phyloP scores from a whole-genome alignment of 2,888 invertebrate genomes.

The Boloria selene region DNA sequence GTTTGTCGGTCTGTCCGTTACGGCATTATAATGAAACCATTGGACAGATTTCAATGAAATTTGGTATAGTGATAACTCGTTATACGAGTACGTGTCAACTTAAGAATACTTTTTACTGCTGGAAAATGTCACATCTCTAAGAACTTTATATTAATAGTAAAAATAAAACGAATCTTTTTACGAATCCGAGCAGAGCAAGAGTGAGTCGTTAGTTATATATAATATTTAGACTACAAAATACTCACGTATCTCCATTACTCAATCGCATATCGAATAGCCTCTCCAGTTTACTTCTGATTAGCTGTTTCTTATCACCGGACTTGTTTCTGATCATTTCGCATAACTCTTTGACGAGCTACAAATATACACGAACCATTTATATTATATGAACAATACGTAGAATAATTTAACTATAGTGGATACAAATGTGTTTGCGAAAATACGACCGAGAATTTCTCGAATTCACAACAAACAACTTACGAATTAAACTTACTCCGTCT shows the following conservation, averaged over 20 bases:
- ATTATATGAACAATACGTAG: conserved; percentile 14
- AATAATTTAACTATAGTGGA: neutral
- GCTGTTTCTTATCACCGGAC: conserved; percentile 55
- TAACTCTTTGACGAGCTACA: conserved; percentile 66
- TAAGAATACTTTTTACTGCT: no score
- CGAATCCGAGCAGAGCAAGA: no score
- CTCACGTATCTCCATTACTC: conserved; percentile 75
- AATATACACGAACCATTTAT: conserved; percentile 36
- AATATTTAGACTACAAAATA: conserved; percentile 30
- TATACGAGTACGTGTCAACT: no score
- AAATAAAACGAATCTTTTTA: no score
- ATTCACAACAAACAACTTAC: neutral
- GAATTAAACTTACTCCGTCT: no score
- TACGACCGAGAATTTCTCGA: neutral
- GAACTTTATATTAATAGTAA: no score
- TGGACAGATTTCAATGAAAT: no score
- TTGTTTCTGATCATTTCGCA: conserved; percentile 63
- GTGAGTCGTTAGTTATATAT: no score
- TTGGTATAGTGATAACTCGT: no score
- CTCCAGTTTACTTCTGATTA: conserved; percentile 59
- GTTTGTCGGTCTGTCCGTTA: no score
- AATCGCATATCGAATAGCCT: conserved; percentile 64
- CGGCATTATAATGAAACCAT: no score
- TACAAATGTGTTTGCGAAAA: conserved; percentile 2
- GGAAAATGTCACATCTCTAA: no score